Percentiles rank a stretch among this genome's conserved stretches.
These are phyloP conservation scores for Macroramphosus scolopax DNA, from an alignment of 2,797 vertebrate genomes.

Conservation along the genomic window DNA sequence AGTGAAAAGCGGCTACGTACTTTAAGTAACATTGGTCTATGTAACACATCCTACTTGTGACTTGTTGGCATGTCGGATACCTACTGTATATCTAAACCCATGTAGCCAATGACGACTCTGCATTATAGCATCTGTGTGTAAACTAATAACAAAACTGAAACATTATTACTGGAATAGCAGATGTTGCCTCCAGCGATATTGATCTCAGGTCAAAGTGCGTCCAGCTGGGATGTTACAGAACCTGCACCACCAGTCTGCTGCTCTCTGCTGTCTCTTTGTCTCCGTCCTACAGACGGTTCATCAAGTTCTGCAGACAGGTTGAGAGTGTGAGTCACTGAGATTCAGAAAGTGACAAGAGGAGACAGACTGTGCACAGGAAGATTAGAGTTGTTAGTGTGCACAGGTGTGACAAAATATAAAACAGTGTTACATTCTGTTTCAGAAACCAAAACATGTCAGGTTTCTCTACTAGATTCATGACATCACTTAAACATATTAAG, in stretches of 20 bases:
- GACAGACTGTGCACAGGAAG: neutral
- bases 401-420: too few species aligned
- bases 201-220: slow-evolving; percentile 6
- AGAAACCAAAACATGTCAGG: too few species aligned
- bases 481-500: too few species aligned
- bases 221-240: slow-evolving; percentile 7
- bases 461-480: too few species aligned
- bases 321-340: slow-evolving; percentile 18
- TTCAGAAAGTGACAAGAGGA: slow-evolving; percentile 18
- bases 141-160: slow-evolving; percentile 11
- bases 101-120: too few species aligned
- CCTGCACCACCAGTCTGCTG: slow-evolving; percentile 28
- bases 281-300: slow-evolving; percentile 3
- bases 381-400: neutral
- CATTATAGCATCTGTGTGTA: slow-evolving; percentile 2
- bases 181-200: neutral
- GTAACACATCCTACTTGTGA: neutral
- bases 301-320: slow-evolving; percentile 23
- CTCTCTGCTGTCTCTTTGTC: slow-evolving; percentile 1
- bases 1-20: too few species aligned
- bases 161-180: slow-evolving; percentile 1
- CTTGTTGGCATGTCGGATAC: too few species aligned
- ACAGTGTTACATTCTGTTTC: too few species aligned
- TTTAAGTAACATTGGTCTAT: neutral
- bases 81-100: too few species aligned